Percentiles rank a stretch among this genome's conserved stretches.
Conservation (phyloP, 2,113 vertebrate genomes). For the Trichomycterus rosablanca region DNA sequence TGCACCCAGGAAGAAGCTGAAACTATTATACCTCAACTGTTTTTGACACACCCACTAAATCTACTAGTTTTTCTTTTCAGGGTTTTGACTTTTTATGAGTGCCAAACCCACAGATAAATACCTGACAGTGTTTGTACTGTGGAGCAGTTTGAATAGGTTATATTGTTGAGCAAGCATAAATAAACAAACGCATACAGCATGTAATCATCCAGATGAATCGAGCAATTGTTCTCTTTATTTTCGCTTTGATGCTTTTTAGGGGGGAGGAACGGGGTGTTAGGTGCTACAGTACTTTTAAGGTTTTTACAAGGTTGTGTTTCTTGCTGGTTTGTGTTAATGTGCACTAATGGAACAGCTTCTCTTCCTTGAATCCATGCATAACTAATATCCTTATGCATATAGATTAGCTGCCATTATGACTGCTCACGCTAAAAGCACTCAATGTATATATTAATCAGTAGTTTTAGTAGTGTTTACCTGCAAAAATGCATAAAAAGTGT, state of each 20-base stretch:
- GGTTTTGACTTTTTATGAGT: not conserved
- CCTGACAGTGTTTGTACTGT: slow-evolving; percentile 15
- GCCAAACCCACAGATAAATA: slow-evolving; percentile 1
- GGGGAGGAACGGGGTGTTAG: not conserved
- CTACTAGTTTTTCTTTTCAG: slow-evolving; percentile 5
- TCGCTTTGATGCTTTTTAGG: slow-evolving; percentile 7
- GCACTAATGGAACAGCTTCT: slow-evolving; percentile 37
- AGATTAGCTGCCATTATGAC: slow-evolving; percentile 24
- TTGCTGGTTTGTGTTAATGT: slow-evolving; percentile 35
- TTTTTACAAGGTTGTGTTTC: not conserved
- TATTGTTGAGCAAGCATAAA: slow-evolving; percentile 2
- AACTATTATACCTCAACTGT: slow-evolving; percentile 3
- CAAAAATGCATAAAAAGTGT: slow-evolving; percentile 14
- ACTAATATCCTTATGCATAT: slow-evolving; percentile 41
- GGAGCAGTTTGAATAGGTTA: not conserved
- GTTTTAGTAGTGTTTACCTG: slow-evolving; percentile 15
- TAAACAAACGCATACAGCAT: slow-evolving; percentile 5
- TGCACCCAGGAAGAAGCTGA: not conserved
- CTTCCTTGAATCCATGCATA: slow-evolving; percentile 38
- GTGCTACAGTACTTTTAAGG: slow-evolving; percentile 19
- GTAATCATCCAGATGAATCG: slow-evolving; percentile 3
- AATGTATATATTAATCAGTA: slow-evolving; percentile 32
- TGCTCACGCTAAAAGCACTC: slow-evolving; percentile 24
- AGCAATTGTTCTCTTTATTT: slow-evolving; percentile 6
- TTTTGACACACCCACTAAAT: not conserved